Evolutionary conservation across 2,888 invertebrate genomes (phyloP).

Genomic region (Meteorus colon): DNA sequence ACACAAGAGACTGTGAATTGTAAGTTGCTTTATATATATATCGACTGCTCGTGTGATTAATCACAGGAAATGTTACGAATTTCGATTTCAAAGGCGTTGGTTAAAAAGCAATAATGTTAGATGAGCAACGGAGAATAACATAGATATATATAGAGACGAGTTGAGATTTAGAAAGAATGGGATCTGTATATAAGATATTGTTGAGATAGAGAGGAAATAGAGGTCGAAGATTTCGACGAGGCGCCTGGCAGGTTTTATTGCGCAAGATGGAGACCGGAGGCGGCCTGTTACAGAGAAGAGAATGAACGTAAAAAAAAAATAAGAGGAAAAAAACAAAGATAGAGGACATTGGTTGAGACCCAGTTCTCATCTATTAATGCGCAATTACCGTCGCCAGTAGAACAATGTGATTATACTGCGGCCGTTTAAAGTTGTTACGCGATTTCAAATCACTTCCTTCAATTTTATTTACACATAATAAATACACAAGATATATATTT

Average conservation of each 20-base stretch:
- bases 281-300: constrained; percentile 14
- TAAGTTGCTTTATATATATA: constrained; percentile 3
- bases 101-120: constrained; percentile 20
- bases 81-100: constrained; percentile 44
- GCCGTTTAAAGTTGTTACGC: constrained; percentile 63
- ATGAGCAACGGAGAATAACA: constrained; percentile 47
- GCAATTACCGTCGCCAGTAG: constrained; percentile 59
- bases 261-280: constrained; percentile 53
- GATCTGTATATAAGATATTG: constrained; percentile 45
- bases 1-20: not conserved
- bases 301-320: constrained; percentile 22
- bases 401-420: constrained; percentile 66
- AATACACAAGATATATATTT: constrained; percentile 13
- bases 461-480: constrained; percentile 31
- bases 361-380: constrained; percentile 69
- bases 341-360: constrained; percentile 56
- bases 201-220: constrained; percentile 16
- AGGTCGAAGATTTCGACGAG: constrained; percentile 37
- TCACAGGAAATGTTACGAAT: constrained; percentile 53
- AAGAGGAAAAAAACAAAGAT: constrained; percentile 28
- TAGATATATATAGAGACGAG: constrained; percentile 38
- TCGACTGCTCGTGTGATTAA: constrained; percentile 42
- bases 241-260: constrained; percentile 44
- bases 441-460: constrained; percentile 53
- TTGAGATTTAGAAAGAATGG: constrained; percentile 51